Base-by-base conservation (phyloP, 2,888 invertebrate species). In the Hydrotaea diabolus region DNA sequence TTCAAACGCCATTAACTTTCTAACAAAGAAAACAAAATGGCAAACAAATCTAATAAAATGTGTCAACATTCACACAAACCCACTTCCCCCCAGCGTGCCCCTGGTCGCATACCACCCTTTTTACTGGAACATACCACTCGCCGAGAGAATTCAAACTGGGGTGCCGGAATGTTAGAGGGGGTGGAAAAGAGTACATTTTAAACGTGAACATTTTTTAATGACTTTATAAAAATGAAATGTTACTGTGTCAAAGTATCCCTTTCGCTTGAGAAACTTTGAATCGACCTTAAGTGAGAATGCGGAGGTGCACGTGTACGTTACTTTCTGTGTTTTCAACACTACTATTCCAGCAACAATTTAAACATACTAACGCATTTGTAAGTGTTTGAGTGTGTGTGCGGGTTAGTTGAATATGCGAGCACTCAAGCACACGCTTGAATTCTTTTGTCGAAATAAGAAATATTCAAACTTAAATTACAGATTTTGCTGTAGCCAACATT, bases 1-100 rank as follows among this genome's bases (percentile, higher is more conserved):
- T 79, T 74, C 79, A 74, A 79, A 74, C 73, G 55, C 64, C 66
- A 79, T 79, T 79, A 79, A 79, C 64, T 74, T 79, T 64, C 62
- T 49, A 79, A 79, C 73, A 79, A 74, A 74, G 43, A 66, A 64
- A 72, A 79, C 73, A 79, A 73, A 79, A 79, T 73, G 55, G 9
- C 53, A 66, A 74, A 66, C 55, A 79, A 73, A 79, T 79, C 79
- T 55, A 66, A 79, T 66, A 49, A 71, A 77, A 71, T 55, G 23
- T 77, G 66, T 77, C 66, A 71, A 49, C 71, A 59, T 71, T 36
- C 49, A n/a, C 36, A 64, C 66, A 62, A 31, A 62, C 26, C 3
- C 39, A 39, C 39, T 8, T 39, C 2, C 7, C 31, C 2, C 31
- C 7, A 2, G 2, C 31, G 31, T 31, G 31, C 31, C 7, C 31